phyloP scores from a whole-genome alignment of 2,797 vertebrate genomes.

The Brotula barbata region DNA sequence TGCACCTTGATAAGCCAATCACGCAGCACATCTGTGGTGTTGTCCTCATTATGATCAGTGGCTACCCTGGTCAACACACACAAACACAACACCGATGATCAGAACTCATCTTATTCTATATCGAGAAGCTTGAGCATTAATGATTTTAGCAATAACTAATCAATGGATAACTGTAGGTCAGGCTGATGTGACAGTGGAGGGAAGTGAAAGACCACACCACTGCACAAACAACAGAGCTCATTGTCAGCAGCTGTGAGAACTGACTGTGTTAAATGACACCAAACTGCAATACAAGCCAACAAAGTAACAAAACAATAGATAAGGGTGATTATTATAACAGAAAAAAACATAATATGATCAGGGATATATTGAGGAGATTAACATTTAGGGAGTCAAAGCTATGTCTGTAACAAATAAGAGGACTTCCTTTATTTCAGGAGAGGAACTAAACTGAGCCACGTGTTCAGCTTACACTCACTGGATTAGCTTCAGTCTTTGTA shows the following conservation, averaged over 20 bases:
- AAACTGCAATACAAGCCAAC: conserved; percentile 11
- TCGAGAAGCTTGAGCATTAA: not conserved
- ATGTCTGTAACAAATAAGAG: not conserved
- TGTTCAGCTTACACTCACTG: not conserved
- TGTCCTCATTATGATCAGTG: conserved; percentile 91
- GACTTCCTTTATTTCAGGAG: conserved; percentile 4
- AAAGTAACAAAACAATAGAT: not conserved
- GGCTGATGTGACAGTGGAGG: conserved; percentile 2
- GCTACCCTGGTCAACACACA: conserved; percentile 82
- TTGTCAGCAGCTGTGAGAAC: conserved; percentile 57
- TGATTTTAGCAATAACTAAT: not conserved
- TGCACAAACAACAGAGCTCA: conserved; percentile 38
- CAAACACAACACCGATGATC: conserved; percentile 16
- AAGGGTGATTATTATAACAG: not conserved
- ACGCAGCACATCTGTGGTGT: conserved; percentile 84
- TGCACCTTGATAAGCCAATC: conserved; percentile 90
- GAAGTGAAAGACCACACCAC: conserved; percentile 45
- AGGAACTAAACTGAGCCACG: conserved; percentile 14
- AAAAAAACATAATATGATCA: not conserved
- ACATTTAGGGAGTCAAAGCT: conserved; percentile 51
- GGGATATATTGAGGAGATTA: not conserved
- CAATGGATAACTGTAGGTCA: not conserved
- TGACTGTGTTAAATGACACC: conserved; percentile 37
- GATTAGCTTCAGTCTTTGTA: not conserved
- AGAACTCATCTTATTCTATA: not conserved